A percentile compares a stretch with the other conserved stretches of the same genome.
Conservation (phyloP, 1,140 invertebrate genomes). For the Lamellibrachia luymesi region DNA sequence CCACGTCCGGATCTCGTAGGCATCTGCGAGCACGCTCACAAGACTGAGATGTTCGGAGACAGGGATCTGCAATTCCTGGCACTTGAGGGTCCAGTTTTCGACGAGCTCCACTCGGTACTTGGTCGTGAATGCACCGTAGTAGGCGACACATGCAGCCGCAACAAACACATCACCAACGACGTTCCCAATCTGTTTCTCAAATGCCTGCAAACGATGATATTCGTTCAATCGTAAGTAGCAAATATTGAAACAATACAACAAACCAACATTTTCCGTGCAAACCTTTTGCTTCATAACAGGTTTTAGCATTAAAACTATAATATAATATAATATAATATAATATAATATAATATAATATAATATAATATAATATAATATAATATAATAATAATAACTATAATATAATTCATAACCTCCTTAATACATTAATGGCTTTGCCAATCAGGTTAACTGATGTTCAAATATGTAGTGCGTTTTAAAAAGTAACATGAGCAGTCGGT, state of each 20-base stretch:
- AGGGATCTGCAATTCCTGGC: slow-evolving; percentile 52
- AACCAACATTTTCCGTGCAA: too few relatives aligned
- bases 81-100: slow-evolving; percentile 41
- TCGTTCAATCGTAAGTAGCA: not conserved
- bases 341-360: too few relatives aligned
- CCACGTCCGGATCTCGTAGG: slow-evolving; percentile 81
- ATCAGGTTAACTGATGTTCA: too few relatives aligned
- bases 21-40: slow-evolving; percentile 73
- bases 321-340: too few relatives aligned
- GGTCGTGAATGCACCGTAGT: slow-evolving; percentile 57
- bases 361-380: too few relatives aligned
- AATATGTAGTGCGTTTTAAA: too few relatives aligned
- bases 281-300: too few relatives aligned
- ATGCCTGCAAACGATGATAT: slow-evolving; percentile 40
- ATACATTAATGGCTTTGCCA: too few relatives aligned
- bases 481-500: too few relatives aligned
- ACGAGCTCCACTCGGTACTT: slow-evolving; percentile 48
- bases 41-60: slow-evolving; percentile 63
- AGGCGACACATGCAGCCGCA: slow-evolving; percentile 56
- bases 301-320: too few relatives aligned
- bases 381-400: too few relatives aligned
- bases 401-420: too few relatives aligned
- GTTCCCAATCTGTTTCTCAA: slow-evolving; percentile 49
- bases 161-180: slow-evolving; percentile 59
- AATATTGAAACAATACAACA: not conserved